Conservation (phyloP, 2,888 invertebrate genomes). For the Brassicogethes aeneus region DNA sequence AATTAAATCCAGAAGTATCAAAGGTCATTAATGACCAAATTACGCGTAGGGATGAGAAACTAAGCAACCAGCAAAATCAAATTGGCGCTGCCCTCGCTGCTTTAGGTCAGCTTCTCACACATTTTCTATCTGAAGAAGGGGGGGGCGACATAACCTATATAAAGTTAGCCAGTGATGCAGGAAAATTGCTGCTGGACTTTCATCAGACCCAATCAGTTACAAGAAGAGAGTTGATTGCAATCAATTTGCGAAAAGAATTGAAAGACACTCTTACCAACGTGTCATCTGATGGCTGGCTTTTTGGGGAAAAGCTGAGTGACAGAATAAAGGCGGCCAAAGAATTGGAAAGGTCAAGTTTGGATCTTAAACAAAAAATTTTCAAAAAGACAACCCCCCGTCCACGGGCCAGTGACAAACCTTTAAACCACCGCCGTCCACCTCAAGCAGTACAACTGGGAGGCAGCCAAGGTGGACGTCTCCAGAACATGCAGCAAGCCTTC, state of each 20-base stretch:
- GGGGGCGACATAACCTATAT: slow-evolving; percentile 1
- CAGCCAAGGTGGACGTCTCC: slow-evolving; percentile 2
- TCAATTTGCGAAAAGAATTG: slow-evolving; percentile 8
- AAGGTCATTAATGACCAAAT: no score
- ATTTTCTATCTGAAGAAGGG: slow-evolving; percentile 4
- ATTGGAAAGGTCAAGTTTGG: slow-evolving; percentile 4
- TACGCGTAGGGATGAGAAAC: no score
- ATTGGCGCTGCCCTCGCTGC: no score
- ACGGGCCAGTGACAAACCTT: background rate
- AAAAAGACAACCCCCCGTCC: background rate
- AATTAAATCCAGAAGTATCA: no score
- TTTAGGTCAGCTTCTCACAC: no score
- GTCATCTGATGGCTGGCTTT: slow-evolving; percentile 9
- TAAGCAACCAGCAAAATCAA: no score
- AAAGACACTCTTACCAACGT: slow-evolving; percentile 9
- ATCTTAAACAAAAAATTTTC: no score
- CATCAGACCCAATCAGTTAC: slow-evolving; percentile 6
- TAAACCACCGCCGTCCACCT: slow-evolving; percentile 8
- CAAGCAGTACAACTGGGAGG: slow-evolving; percentile 4
- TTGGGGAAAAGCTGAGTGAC: slow-evolving; percentile 12
- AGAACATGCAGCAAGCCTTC: background rate
- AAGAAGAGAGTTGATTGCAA: slow-evolving; percentile 4
- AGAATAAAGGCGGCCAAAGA: slow-evolving; percentile 7
- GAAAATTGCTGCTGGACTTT: slow-evolving; percentile 5
- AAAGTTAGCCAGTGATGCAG: slow-evolving; percentile 3